A percentile compares a stretch with the other conserved stretches of the same genome.
These are phyloP conservation scores for Planococcus citri DNA, from an alignment of 1,140 invertebrate species.

Conservation along the genomic window DNA sequence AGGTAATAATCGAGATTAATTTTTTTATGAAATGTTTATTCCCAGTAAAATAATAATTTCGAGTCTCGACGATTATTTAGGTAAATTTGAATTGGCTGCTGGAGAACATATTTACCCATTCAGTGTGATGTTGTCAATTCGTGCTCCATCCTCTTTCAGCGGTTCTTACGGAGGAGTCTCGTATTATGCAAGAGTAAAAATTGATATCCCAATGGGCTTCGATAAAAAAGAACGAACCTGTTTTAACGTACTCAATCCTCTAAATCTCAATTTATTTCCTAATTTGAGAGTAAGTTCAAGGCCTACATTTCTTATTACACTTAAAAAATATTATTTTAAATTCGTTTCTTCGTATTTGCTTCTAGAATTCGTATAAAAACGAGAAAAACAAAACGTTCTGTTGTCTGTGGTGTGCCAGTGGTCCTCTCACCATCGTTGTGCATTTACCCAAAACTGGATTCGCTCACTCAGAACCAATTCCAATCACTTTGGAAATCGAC, in stretches of 20 bases:
- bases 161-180: constrained; percentile 63
- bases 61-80: too few relatives aligned
- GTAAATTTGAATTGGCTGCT: constrained; percentile 50
- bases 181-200: constrained; percentile 65
- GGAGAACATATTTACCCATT: constrained; percentile 62
- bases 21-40: constrained; percentile 11
- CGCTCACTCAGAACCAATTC: too few relatives aligned
- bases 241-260: too few relatives aligned
- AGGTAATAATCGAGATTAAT: constrained; percentile 24
- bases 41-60: background rate
- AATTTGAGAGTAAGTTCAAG: constrained; percentile 15
- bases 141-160: constrained; percentile 69
- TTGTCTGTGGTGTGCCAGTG: too few relatives aligned
- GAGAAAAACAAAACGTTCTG: too few relatives aligned
- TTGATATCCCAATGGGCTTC: constrained; percentile 79
- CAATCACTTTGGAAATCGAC: too few relatives aligned
- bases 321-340: background rate
- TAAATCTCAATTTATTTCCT: constrained; percentile 59
- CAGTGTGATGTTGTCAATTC: constrained; percentile 49
- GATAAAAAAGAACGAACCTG: constrained; percentile 73
- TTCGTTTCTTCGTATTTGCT: too few relatives aligned
- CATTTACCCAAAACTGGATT: constrained; percentile 50
- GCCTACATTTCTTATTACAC: background rate
- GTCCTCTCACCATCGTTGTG: constrained; percentile 46
- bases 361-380: too few relatives aligned